Conservation (phyloP, 1,140 invertebrate species). For the Ostrea edulis region DNA sequence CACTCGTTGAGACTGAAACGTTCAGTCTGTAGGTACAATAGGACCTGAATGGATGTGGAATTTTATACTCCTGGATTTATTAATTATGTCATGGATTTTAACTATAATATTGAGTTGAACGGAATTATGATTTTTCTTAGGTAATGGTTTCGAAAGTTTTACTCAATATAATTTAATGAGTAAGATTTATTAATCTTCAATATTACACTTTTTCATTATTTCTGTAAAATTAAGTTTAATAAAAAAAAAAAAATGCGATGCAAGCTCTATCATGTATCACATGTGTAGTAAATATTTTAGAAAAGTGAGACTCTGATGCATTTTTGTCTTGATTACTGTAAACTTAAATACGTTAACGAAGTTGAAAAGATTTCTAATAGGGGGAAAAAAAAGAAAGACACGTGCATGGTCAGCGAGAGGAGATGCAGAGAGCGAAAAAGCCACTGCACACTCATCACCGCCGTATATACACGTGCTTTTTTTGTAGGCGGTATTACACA, state of each 20-base stretch:
- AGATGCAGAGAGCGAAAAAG: neutral
- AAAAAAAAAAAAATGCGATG: neutral
- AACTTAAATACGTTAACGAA: neutral
- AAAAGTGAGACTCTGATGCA: neutral
- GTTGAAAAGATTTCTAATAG: neutral
- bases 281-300: neutral
- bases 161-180: too few species aligned
- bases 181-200: too few species aligned
- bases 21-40: neutral
- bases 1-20: neutral
- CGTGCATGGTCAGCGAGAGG: neutral
- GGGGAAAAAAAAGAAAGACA: neutral
- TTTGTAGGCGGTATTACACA: slow-evolving; percentile 27
- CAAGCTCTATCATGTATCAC: neutral
- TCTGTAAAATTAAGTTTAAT: neutral
- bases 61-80: neutral
- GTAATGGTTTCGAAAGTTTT: neutral
- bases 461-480: neutral
- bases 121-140: slow-evolving; percentile 26
- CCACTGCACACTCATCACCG: neutral
- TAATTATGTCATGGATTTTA: slow-evolving; percentile 17
- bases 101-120: slow-evolving; percentile 6
- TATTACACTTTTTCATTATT: neutral
- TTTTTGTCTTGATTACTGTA: neutral
- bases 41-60: neutral